These are phyloP conservation scores for Polymixis flavicincta DNA, from an alignment of 2,888 invertebrate species.

Conservation along the genomic window DNA sequence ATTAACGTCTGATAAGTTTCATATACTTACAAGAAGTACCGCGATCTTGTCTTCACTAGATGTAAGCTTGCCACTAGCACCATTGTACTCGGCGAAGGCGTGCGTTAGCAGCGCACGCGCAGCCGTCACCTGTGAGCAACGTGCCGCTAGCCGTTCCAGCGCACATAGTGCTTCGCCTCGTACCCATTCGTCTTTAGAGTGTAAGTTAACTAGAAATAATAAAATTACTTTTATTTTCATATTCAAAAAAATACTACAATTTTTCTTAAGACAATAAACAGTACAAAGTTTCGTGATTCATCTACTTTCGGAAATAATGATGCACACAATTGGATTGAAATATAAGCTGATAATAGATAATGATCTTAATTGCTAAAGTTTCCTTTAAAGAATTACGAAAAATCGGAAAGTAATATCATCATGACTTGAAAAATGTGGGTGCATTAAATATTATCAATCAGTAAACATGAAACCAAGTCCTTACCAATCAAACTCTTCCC, in stretches of 20 bases:
- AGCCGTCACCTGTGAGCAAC: conserved; percentile 92
- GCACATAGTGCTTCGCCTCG: conserved; percentile 94
- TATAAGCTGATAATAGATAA: background rate
- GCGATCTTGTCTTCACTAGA: conserved; percentile 97
- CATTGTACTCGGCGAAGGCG: conserved; percentile 95
- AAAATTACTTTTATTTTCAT: background rate
- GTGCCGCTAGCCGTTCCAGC: conserved; percentile 92
- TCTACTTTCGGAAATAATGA: background rate
- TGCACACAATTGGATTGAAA: background rate
- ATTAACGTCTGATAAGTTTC: background rate
- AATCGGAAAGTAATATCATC: background rate
- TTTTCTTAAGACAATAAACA: background rate
- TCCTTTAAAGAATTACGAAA: background rate
- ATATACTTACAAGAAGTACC: conserved; percentile 92
- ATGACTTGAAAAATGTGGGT: background rate
- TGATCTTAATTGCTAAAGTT: background rate
- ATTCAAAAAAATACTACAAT: background rate
- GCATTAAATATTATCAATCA: background rate
- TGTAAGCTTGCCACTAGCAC: conserved; percentile 97
- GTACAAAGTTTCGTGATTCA: background rate
- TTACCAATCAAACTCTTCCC: conserved; percentile 95
- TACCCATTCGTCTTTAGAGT: conserved; percentile 95
- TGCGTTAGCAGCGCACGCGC: conserved; percentile 93
- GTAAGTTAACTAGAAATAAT: conserved; percentile 92
- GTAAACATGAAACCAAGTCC: conserved; percentile 48